Conservation (phyloP, 2,113 vertebrate species). For the Epinephelus cyanopodus region DNA sequence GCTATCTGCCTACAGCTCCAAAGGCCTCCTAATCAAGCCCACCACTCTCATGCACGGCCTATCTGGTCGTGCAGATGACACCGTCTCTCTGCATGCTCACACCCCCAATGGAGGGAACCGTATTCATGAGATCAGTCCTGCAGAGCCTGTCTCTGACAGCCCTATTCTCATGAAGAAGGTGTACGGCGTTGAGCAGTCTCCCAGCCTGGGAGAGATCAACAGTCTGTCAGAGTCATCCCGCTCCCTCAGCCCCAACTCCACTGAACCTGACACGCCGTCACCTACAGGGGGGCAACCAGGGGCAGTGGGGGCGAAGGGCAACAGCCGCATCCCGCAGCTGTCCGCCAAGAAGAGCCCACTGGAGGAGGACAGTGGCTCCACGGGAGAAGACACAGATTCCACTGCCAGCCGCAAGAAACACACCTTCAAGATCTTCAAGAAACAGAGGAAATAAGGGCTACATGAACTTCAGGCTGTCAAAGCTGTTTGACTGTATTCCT, state of each 20-base stretch:
- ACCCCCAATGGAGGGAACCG: conserved; percentile 88
- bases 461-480: conserved; percentile 56
- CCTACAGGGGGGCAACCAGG: conserved; percentile 83
- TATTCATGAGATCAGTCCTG: conserved; percentile 75
- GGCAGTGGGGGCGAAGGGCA: conserved; percentile 74
- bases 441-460: conserved; percentile 91
- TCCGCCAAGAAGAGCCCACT: conserved; percentile 91
- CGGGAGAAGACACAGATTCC: conserved; percentile 94
- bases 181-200: conserved; percentile 87
- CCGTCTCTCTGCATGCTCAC: conserved; percentile 70
- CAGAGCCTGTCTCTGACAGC: conserved; percentile 87
- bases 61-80: conserved; percentile 80
- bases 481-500: conserved; percentile 54
- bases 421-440: conserved; percentile 98
- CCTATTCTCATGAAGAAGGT: conserved; percentile 89
- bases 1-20: conserved; percentile 81
- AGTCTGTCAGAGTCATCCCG: conserved; percentile 91
- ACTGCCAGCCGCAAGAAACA: conserved; percentile 94
- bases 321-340: conserved; percentile 93
- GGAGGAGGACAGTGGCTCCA: conserved; percentile 95
- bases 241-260: conserved; percentile 94
- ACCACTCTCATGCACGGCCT: conserved; percentile 83
- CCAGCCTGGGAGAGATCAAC: conserved; percentile 91
- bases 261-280: conserved; percentile 93
- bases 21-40: conserved; percentile 86